phyloP scores from a whole-genome alignment of 2,888 invertebrate species.

The Tiliacea aurago region DNA sequence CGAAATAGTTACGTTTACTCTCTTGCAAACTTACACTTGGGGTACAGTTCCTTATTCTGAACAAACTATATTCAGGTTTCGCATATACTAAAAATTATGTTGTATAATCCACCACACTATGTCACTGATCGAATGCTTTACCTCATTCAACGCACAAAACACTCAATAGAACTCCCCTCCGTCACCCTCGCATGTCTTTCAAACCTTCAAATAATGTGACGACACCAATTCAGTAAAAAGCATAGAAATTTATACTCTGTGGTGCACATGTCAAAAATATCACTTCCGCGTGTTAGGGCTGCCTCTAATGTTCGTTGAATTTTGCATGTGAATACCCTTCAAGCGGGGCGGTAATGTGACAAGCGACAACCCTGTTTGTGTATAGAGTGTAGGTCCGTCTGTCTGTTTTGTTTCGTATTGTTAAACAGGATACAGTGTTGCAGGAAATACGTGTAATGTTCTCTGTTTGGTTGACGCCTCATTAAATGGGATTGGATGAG shows the following conservation, averaged over 20 bases:
- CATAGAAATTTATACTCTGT: constrained; percentile 63
- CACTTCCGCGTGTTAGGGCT: constrained; percentile 86
- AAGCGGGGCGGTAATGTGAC: constrained; percentile 86
- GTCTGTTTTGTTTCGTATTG: constrained; percentile 66
- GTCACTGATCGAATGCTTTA: constrained; percentile 33
- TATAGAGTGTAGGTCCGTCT: constrained; percentile 67
- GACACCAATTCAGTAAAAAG: constrained; percentile 69
- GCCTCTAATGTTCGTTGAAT: constrained; percentile 84
- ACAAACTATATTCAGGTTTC: no score
- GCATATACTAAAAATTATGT: no score
- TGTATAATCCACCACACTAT: constrained; percentile 8
- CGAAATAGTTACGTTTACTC: no score
- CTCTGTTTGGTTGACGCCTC: constrained; percentile 54
- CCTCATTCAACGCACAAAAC: constrained; percentile 48
- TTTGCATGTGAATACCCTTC: constrained; percentile 86
- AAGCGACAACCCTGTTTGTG: constrained; percentile 85
- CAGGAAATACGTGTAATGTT: constrained; percentile 55
- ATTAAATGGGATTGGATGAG: constrained; percentile 39
- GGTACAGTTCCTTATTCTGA: no score
- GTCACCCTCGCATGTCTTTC: constrained; percentile 57
- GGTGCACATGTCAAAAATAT: constrained; percentile 84
- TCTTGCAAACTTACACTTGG: no score
- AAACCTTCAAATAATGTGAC: constrained; percentile 63
- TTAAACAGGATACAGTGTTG: constrained; percentile 56
- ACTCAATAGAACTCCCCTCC: constrained; percentile 27